Evolutionary conservation across 2,113 vertebrate species (phyloP), one percentile per base, ranked within the genome.

Genomic region (Trichechus manatus): DNA sequence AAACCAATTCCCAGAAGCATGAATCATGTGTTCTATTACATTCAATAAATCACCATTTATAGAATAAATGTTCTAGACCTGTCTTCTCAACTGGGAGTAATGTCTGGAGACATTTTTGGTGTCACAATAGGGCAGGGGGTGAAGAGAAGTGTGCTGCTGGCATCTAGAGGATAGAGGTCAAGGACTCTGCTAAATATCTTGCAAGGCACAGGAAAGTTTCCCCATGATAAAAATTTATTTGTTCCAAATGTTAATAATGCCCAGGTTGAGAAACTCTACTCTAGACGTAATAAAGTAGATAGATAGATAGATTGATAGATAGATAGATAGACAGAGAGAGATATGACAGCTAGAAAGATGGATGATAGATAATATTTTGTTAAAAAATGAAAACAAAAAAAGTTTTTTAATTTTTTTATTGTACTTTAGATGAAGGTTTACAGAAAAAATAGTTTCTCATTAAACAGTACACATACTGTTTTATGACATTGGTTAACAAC

Each of bases 311-410:
- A 47, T 7, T 5, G 47, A 7, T 7, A 47, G 47, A 47, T 39
- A 39, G 47, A 47, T 47, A 47, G 47, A 47, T 1, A 47, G 47
- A 47, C 7, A 47, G 47, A 47, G 47, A 47, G 47, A 47, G 10
- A 47, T 47, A 47, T 10, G 47, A 47, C 7, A 47, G 47, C 50
- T 53, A 47, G 47, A 47, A 1, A 47, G 10, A 47, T 47, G 10
- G 31, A 31, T 33, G 27, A 53, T 22, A 72, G 63, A 86, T 25
- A 70, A 44, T 56, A 70, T n/a, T 94, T 80, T 44, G 0, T 70
- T 81, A 63, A 83, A 93, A 83, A 86, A 82, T 74, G 3, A 39
- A 94, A 91, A 59, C 9, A 53, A 84, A 85, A 47, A 47, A 47
- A 47, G 10, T 47, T 39, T 39, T 39, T 39, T 39, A 39, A 39